These are phyloP conservation scores for Buphagus erythrorhynchus DNA, from an alignment of 2,797 vertebrate genomes.

Conservation along the genomic window DNA sequence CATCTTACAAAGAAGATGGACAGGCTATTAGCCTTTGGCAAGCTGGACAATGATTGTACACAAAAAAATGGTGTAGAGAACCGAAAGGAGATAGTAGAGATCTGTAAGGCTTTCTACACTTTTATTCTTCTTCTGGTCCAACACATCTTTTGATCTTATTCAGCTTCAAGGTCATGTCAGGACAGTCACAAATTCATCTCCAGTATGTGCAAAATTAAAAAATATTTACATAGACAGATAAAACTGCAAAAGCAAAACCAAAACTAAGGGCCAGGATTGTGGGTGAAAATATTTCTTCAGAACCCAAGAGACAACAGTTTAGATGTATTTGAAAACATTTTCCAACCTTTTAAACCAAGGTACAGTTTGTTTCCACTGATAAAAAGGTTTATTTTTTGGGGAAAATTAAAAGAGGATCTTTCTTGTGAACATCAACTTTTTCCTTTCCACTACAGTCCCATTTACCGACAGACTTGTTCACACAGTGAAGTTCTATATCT, in stretches of 20 bases:
- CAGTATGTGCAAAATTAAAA: not conserved
- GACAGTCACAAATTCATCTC: not conserved
- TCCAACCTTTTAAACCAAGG: not conserved
- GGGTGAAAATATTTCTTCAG: not conserved
- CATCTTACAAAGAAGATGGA: not conserved
- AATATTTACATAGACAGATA: not conserved
- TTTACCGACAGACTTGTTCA: not conserved
- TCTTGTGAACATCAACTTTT: not conserved
- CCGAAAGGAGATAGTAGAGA: not conserved
- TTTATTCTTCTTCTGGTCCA: conserved; percentile 14
- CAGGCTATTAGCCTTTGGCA: not conserved
- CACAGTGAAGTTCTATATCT: not conserved
- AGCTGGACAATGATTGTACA: not conserved
- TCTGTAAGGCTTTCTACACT: not conserved
- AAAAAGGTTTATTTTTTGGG: not conserved
- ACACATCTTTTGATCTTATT: not conserved
- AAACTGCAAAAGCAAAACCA: conserved; percentile 9
- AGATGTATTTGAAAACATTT: not conserved
- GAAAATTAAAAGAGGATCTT: not conserved
- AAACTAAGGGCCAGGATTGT: not conserved
- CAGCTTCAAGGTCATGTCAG: not conserved
- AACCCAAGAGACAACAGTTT: not conserved
- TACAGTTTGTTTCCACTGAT: not conserved
- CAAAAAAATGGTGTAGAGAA: not conserved
- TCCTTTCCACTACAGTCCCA: not conserved